Percentiles rank a stretch among this genome's conserved stretches.
These are phyloP conservation scores for Habrosyne pyritoides DNA, from an alignment of 2,888 invertebrate genomes.

Conservation along the genomic window DNA sequence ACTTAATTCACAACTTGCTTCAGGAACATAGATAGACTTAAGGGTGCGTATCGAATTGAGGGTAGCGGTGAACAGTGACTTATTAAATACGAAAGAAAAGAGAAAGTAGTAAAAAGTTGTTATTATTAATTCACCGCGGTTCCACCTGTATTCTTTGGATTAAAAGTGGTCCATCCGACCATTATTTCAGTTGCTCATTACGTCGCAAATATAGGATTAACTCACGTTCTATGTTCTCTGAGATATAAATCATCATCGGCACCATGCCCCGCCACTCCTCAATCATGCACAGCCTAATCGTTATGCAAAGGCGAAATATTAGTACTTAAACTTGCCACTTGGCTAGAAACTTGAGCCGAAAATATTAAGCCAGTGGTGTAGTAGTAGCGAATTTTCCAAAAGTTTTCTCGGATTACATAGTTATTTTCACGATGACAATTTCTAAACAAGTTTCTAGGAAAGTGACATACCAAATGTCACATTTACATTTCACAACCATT, in stretches of 20 bases:
- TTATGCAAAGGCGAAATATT: background rate
- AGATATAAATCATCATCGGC: too few relatives aligned
- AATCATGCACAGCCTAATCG: background rate
- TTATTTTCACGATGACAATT: background rate
- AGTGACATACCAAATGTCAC: background rate
- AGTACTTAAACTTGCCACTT: background rate
- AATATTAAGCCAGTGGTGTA: background rate
- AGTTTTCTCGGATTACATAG: too few relatives aligned
- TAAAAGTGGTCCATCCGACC: too few relatives aligned
- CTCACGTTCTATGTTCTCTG: too few relatives aligned
- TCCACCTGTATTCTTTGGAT: too few relatives aligned
- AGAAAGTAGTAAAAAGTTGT: too few relatives aligned
- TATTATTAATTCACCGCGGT: too few relatives aligned
- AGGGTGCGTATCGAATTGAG: background rate
- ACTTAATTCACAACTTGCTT: conserved; percentile 49
- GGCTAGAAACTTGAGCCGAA: background rate
- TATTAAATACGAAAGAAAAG: too few relatives aligned
- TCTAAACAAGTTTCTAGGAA: background rate
- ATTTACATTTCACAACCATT: conserved; percentile 3
- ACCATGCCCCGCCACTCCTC: background rate
- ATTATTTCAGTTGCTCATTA: too few relatives aligned
- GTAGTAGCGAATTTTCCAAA: too few relatives aligned
- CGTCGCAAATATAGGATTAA: too few relatives aligned
- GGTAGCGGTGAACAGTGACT: background rate
- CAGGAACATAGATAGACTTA: conserved; percentile 53